These are phyloP conservation scores for Ptychodera flava DNA, from an alignment of 35 echinoderm and acorn worm genomes.

Conservation along the genomic window DNA sequence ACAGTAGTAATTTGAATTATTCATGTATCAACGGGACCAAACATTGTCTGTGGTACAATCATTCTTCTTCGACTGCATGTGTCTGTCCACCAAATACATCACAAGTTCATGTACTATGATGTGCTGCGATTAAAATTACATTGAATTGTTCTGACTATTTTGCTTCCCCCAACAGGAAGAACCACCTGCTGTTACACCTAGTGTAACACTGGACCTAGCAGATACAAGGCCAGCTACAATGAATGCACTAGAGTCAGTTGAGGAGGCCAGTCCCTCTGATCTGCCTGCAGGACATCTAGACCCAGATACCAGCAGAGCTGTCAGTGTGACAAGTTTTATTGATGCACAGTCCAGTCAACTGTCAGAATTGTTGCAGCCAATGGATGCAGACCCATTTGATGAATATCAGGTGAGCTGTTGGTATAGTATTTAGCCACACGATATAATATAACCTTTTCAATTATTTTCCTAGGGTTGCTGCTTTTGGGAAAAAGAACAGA, in stretches of 20 bases:
- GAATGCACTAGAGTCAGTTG: conserved; percentile 62
- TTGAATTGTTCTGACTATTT: not conserved
- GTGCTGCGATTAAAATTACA: not conserved
- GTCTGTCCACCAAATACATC: no score
- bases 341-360: conserved; percentile 33
- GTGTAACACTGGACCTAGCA: conserved; percentile 85
- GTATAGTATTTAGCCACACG: not conserved
- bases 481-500: no score
- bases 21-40: not conserved
- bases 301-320: conserved; percentile 24
- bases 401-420: conserved; percentile 58
- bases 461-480: no score
- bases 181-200: conserved; percentile 51
- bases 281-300: conserved; percentile 16
- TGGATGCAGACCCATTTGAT: conserved; percentile 88
- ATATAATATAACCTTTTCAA: no score
- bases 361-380: conserved; percentile 38
- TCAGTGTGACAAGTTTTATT: conserved; percentile 64
- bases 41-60: not conserved
- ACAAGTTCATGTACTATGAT: not conserved
- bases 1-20: not conserved
- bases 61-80: no score
- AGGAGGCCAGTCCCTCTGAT: conserved; percentile 21
- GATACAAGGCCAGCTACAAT: conserved; percentile 77
- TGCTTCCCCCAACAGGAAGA: not conserved